These are phyloP conservation scores for Drosophila mojavensis DNA, from an alignment of 1,140 invertebrate species.

Conservation along the genomic window DNA sequence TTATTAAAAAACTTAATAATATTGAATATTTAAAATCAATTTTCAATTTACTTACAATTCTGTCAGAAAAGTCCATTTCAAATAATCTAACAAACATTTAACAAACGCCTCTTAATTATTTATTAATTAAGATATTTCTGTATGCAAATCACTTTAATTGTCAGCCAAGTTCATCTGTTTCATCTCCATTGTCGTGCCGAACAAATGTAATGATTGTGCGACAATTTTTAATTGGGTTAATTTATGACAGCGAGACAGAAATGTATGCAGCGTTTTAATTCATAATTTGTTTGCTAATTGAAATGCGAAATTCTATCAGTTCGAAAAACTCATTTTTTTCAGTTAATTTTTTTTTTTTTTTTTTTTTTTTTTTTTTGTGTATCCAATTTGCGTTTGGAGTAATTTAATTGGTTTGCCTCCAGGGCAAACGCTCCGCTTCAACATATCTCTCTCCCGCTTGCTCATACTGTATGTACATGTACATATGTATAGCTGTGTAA, in stretches of 20 bases:
- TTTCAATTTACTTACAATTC: no score
- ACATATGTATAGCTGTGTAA: not conserved
- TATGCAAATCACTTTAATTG: no score
- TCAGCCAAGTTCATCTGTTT: no score
- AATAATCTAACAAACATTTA: no score
- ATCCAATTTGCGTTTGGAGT: slow-evolving; percentile 35
- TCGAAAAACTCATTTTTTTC: slow-evolving; percentile 20
- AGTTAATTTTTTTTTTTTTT: not conserved
- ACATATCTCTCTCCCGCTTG: not conserved
- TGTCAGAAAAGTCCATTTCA: no score
- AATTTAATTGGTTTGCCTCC: slow-evolving; percentile 62
- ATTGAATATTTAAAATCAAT: no score
- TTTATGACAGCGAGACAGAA: not conserved
- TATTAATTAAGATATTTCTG: no score
- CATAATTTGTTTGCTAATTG: slow-evolving; percentile 35
- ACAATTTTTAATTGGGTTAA: not conserved
- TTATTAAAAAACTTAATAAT: no score
- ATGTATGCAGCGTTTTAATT: slow-evolving; percentile 7
- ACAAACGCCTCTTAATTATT: no score
- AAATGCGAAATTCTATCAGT: slow-evolving; percentile 26
- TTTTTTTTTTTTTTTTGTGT: slow-evolving; percentile 14
- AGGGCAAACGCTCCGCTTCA: slow-evolving; percentile 9
- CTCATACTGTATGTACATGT: not conserved
- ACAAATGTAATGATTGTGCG: not conserved
- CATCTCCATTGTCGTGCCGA: not conserved